Evolutionary conservation across 2,797 vertebrate genomes (phyloP).

Genomic region (Lacerta bilineata): DNA sequence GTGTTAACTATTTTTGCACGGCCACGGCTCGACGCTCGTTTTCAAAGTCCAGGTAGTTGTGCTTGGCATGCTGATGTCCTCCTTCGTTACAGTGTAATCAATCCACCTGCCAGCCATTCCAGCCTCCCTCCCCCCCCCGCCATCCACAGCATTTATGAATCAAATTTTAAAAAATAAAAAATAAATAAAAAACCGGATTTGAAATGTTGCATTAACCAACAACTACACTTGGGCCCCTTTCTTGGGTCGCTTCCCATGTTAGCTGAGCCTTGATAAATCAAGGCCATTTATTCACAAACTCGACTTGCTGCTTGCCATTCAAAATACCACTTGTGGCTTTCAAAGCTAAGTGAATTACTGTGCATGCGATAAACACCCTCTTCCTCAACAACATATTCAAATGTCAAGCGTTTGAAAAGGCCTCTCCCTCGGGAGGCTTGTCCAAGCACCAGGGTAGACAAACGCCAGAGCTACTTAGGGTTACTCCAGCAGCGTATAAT

Average conservation of each 20-base stretch:
- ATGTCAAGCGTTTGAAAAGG: conserved; percentile 75
- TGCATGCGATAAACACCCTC: conserved; percentile 66
- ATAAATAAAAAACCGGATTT: conserved; percentile 4
- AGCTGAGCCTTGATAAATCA: conserved; percentile 38
- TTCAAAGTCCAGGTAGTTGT: background rate
- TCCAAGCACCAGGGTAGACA: conserved; percentile 64
- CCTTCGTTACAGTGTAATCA: rapidly evolving
- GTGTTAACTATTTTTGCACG: background rate
- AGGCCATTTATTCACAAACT: conserved; percentile 48
- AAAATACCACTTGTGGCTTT: conserved; percentile 67
- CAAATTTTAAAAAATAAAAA: background rate
- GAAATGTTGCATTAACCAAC: background rate
- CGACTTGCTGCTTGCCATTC: conserved; percentile 63
- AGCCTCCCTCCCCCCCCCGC: background rate
- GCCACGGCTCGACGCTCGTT: background rate
- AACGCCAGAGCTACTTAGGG: conserved; percentile 57
- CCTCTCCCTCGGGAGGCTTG: conserved; percentile 72
- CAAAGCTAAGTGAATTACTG: conserved; percentile 61
- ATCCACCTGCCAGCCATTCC: background rate
- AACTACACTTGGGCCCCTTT: conserved; percentile 48
- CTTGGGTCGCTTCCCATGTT: conserved; percentile 68
- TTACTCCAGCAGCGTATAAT: background rate
- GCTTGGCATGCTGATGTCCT: background rate
- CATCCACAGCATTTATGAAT: background rate
- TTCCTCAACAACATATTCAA: conserved; percentile 75